Conservation (phyloP, 2,113 vertebrate genomes). For the Phaethornis superciliosus region DNA sequence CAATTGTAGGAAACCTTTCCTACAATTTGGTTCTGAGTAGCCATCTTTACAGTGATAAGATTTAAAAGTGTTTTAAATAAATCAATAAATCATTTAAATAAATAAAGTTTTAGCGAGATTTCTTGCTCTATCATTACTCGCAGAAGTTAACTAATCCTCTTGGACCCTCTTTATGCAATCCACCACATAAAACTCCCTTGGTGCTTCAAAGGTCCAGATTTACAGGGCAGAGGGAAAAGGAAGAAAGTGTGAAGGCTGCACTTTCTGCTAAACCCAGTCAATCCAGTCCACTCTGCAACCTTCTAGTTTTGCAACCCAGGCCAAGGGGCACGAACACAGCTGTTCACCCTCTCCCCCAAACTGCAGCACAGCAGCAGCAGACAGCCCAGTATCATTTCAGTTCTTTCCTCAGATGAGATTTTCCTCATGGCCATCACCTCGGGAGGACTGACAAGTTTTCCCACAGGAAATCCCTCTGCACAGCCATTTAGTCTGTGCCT, state of each 20-base stretch:
- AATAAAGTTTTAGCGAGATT: not conserved
- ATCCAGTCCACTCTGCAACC: not conserved
- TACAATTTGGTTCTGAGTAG: not conserved
- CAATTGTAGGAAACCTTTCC: too few relatives aligned
- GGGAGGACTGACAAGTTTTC: not conserved
- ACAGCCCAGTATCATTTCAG: not conserved
- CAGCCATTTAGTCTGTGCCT: not conserved
- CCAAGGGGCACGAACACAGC: fast-evolving
- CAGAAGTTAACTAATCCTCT: not conserved
- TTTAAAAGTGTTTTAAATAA: not conserved
- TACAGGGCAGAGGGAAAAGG: not conserved
- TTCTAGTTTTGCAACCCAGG: not conserved
- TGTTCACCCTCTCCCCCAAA: not conserved
- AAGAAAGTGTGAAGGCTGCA: not conserved
- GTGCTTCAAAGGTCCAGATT: not conserved
- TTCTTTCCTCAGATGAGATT: not conserved
- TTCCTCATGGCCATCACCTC: not conserved
- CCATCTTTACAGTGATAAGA: not conserved
- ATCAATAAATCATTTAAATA: too few relatives aligned
- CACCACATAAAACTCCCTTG: not conserved
- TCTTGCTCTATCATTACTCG: not conserved
- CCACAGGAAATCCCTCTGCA: not conserved
- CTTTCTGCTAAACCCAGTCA: not conserved
- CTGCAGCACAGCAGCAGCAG: not conserved
- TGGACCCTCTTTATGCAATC: not conserved